phyloP scores from a whole-genome alignment of 2,888 invertebrate genomes.

The Eledona agricola region DNA sequence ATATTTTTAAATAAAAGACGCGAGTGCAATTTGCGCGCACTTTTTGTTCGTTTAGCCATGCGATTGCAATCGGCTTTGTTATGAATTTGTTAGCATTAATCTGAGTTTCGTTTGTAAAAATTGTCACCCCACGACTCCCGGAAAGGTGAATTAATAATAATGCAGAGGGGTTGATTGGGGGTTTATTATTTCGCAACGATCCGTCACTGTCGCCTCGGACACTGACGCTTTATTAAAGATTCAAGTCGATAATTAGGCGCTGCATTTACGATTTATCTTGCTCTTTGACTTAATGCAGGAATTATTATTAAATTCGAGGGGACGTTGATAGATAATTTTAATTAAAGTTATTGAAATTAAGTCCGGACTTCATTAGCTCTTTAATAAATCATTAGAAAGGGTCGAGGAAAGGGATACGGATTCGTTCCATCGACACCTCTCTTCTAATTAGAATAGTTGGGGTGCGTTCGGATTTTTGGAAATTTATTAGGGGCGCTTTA shows the following conservation, averaged over 20 bases:
- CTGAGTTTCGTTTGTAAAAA: too few species aligned
- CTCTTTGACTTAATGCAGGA: constrained; percentile 7
- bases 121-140: too few species aligned
- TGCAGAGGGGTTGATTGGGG: background rate
- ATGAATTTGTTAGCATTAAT: too few species aligned
- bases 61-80: too few species aligned
- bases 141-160: background rate
- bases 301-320: constrained; percentile 28
- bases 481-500: constrained; percentile 24
- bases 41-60: too few species aligned
- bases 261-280: constrained; percentile 29
- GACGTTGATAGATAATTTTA: constrained; percentile 54
- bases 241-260: constrained; percentile 19
- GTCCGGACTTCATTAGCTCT: constrained; percentile 51
- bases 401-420: constrained; percentile 45
- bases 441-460: constrained; percentile 43
- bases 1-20: too few species aligned
- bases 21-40: too few species aligned
- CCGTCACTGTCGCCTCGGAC: constrained; percentile 12
- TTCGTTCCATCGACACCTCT: constrained; percentile 40
- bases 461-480: constrained; percentile 4
- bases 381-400: constrained; percentile 50
- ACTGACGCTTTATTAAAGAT: constrained; percentile 16
- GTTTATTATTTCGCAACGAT: constrained; percentile 5
- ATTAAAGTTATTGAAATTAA: constrained; percentile 57